phyloP scores from a whole-genome alignment of 2,113 vertebrate species.

The Speoplatyrhinus poulsoni region DNA sequence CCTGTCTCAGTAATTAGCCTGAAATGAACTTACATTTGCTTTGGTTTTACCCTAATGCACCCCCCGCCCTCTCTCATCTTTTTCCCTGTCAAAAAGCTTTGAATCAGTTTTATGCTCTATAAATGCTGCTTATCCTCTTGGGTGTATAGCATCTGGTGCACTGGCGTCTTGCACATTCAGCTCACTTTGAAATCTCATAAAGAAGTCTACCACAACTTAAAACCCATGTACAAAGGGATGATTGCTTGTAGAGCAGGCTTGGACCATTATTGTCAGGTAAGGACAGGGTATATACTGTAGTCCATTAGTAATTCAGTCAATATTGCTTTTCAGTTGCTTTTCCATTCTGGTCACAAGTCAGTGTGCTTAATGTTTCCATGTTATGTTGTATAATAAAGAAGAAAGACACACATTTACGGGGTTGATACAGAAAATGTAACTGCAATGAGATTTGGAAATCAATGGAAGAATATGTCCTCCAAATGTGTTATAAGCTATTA shows the following conservation, averaged over 20 bases:
- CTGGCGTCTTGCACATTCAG: constrained; percentile 42
- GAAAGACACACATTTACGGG: not conserved
- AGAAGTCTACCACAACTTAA: constrained; percentile 30
- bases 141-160: constrained; percentile 67
- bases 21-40: constrained; percentile 34
- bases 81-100: constrained; percentile 62
- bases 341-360: not conserved
- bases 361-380: not conserved
- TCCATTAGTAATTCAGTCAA: too few species aligned
- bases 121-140: constrained; percentile 74
- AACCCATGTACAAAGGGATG: constrained; percentile 15
- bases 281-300: too few species aligned
- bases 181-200: constrained; percentile 1
- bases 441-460: too few species aligned
- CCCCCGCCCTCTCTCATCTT: constrained; percentile 22
- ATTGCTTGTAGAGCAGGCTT: constrained; percentile 30
- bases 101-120: constrained; percentile 75
- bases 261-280: too few species aligned
- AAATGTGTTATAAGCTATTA: too few species aligned
- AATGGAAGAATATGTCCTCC: too few species aligned
- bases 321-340: too few species aligned
- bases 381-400: not conserved
- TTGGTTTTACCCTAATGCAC: constrained; percentile 32
- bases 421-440: too few species aligned
- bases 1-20: constrained; percentile 30